Percentiles rank a stretch among this genome's conserved stretches.
Conservation (phyloP, 2,888 invertebrate genomes). For the Nephrotoma appendiculata region DNA sequence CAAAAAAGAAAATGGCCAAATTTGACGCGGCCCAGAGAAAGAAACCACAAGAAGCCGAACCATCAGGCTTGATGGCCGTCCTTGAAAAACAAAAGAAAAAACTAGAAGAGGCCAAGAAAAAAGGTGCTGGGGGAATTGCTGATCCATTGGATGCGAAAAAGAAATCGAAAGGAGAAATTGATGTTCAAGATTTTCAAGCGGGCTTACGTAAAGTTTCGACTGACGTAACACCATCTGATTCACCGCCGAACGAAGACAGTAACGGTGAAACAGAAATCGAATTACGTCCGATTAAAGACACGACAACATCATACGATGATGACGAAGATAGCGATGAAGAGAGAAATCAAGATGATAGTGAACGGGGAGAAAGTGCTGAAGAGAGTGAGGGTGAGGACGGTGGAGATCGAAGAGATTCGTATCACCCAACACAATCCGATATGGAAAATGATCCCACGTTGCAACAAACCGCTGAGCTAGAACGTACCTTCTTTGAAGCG, state of each 20-base stretch:
- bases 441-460: slow-evolving; percentile 18
- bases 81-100: slow-evolving; percentile 18
- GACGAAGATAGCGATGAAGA: slow-evolving; percentile 22
- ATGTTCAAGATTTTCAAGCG: neutral
- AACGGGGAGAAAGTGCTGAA: slow-evolving; percentile 17
- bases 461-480: slow-evolving; percentile 16
- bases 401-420: slow-evolving; percentile 14
- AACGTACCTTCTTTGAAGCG: slow-evolving; percentile 21
- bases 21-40: slow-evolving; percentile 22
- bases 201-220: neutral
- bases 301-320: slow-evolving; percentile 11
- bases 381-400: slow-evolving; percentile 12
- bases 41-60: slow-evolving; percentile 13
- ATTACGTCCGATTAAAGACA: neutral
- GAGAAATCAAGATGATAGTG: slow-evolving; percentile 21
- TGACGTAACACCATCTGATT: neutral
- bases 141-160: slow-evolving; percentile 15
- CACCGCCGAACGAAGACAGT: neutral
- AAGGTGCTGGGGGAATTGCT: neutral
- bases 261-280: neutral
- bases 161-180: neutral
- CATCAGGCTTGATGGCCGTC: slow-evolving; percentile 9
- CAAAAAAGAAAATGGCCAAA: slow-evolving; percentile 26
- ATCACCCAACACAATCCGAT: slow-evolving; percentile 14
- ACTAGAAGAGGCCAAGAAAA: slow-evolving; percentile 20